Conservation (phyloP, 2,797 vertebrate species). For the Mycteria americana region DNA sequence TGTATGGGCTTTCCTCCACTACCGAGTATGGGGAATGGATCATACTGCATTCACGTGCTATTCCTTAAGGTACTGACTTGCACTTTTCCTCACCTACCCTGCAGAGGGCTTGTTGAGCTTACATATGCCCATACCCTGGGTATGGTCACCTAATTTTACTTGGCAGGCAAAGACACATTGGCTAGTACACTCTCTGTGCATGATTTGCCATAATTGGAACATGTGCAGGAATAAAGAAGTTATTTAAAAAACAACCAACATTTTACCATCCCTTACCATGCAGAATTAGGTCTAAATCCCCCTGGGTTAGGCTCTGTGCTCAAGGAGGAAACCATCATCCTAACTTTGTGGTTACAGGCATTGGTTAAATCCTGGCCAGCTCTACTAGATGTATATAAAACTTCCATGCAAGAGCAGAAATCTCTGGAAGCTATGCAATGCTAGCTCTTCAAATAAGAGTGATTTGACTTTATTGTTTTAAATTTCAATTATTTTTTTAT, state of each 20-base stretch:
- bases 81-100: background rate
- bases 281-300: background rate
- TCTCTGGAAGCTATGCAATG: background rate
- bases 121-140: too few species aligned
- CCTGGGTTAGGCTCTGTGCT: background rate
- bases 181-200: too few species aligned
- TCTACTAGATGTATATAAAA: background rate
- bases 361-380: background rate
- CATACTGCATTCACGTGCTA: background rate
- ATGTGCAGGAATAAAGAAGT: background rate
- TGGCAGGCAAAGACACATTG: background rate
- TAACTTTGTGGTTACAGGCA: background rate
- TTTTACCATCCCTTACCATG: background rate
- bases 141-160: background rate
- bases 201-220: background rate
- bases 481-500: background rate
- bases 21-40: fast-evolving
- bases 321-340: background rate
- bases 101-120: background rate
- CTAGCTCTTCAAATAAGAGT: background rate
- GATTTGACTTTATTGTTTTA: background rate
- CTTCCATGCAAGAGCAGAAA: background rate
- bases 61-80: background rate
- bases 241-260: background rate
- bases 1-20: background rate